A percentile compares a stretch with the other conserved stretches of the same genome.
These are phyloP conservation scores for Epiblema foenella DNA, from an alignment of 2,888 invertebrate genomes.

Conservation along the genomic window DNA sequence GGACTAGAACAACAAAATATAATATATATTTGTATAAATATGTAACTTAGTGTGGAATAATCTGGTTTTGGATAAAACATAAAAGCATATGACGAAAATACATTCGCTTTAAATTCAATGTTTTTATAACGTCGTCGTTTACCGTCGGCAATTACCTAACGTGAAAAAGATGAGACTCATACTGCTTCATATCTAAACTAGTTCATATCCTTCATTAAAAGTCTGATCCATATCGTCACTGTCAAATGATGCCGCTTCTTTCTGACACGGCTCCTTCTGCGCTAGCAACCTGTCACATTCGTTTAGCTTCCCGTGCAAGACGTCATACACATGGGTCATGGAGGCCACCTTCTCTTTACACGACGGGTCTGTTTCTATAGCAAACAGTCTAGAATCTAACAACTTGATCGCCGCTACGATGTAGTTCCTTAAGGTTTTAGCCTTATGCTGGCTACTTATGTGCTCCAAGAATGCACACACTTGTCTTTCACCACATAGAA, in stretches of 20 bases:
- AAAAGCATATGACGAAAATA: too few species aligned
- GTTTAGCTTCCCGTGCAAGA: slow-evolving; percentile 74
- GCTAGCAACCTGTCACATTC: slow-evolving; percentile 76
- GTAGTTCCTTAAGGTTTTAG: slow-evolving; percentile 80
- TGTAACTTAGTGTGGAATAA: not conserved
- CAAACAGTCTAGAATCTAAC: slow-evolving; percentile 78
- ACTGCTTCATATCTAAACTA: slow-evolving; percentile 58
- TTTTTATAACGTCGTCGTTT: not conserved
- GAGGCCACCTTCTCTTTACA: slow-evolving; percentile 82
- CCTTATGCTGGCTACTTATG: slow-evolving; percentile 78
- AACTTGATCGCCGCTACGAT: slow-evolving; percentile 81
- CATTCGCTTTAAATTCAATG: too few species aligned
- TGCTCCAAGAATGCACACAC: slow-evolving; percentile 79
- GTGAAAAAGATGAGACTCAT: too few species aligned
- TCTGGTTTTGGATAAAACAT: too few species aligned
- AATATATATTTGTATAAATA: too few species aligned
- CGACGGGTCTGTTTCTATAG: slow-evolving; percentile 79
- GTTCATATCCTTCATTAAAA: slow-evolving; percentile 71
- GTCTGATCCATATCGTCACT: slow-evolving; percentile 72
- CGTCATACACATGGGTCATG: slow-evolving; percentile 79
- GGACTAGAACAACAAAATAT: not conserved
- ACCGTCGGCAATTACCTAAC: not conserved
- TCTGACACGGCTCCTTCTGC: slow-evolving; percentile 65
- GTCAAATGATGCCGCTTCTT: slow-evolving; percentile 65
- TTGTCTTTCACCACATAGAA: slow-evolving; percentile 79